phyloP scores from a whole-genome alignment of 2,797 vertebrate genomes.

The Arnoldichthys spilopterus region DNA sequence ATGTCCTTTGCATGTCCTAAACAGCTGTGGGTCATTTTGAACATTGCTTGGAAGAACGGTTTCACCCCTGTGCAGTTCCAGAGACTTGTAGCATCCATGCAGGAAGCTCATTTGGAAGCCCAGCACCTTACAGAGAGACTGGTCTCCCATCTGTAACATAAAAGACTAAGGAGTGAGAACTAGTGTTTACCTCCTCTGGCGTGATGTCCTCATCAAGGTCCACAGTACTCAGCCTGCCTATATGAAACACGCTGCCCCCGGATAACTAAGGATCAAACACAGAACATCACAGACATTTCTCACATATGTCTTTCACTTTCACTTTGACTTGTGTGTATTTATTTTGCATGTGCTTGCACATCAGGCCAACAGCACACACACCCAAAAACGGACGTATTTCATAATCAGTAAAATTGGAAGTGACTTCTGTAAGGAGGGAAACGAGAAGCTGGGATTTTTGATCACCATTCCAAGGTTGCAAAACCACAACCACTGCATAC shows the following conservation, averaged over 20 bases:
- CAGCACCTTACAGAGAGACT: no score
- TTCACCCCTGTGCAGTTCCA: no score
- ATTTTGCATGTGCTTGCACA: background rate
- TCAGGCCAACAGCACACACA: no score
- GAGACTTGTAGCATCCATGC: no score
- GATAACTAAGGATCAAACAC: slow-evolving; percentile 70
- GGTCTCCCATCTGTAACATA: no score
- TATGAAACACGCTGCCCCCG: slow-evolving; percentile 76
- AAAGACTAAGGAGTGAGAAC: no score
- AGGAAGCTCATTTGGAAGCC: no score
- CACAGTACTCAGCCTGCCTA: slow-evolving; percentile 91
- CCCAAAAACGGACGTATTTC: background rate
- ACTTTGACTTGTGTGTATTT: background rate
- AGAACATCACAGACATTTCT: slow-evolving; percentile 49
- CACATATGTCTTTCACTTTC: slow-evolving; percentile 26
- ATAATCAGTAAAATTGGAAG: background rate
- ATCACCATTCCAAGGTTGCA: slow-evolving; percentile 36
- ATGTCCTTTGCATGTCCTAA: no score
- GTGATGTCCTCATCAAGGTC: slow-evolving; percentile 87
- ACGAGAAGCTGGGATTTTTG: slow-evolving; percentile 58
- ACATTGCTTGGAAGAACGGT: no score
- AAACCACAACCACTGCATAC: background rate
- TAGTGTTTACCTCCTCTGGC: slow-evolving; percentile 78
- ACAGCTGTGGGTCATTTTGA: no score
- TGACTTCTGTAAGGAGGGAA: background rate